phyloP scores from a whole-genome alignment of 2,797 vertebrate genomes.

The Sardinella longiceps region DNA sequence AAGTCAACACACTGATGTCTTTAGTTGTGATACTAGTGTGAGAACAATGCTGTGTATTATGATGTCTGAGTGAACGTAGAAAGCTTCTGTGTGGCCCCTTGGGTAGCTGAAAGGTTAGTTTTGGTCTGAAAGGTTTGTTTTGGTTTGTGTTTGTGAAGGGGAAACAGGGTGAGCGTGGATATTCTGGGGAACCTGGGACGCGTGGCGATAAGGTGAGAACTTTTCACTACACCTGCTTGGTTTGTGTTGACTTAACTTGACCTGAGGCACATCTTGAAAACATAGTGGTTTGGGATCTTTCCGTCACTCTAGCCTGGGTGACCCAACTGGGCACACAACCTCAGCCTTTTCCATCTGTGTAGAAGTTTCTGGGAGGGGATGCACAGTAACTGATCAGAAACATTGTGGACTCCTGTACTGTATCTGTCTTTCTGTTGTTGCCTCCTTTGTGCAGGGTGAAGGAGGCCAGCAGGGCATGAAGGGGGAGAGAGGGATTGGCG shows the following conservation, averaged over 20 bases:
- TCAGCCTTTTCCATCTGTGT: neutral
- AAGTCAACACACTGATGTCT: neutral
- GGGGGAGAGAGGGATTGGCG: slow-evolving; percentile 59
- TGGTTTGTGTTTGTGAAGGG: slow-evolving; percentile 53
- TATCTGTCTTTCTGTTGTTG: neutral
- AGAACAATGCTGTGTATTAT: neutral
- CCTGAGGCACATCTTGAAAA: neutral
- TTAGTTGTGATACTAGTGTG: neutral
- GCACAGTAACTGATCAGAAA: no score
- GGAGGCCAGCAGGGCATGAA: slow-evolving; percentile 55
- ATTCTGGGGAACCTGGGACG: slow-evolving; percentile 52
- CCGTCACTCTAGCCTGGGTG: no score
- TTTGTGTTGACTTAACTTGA: neutral
- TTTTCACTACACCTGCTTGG: neutral
- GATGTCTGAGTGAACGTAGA: neutral
- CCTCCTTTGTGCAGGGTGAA: slow-evolving; percentile 50
- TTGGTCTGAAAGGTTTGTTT: neutral
- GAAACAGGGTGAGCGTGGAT: slow-evolving; percentile 53
- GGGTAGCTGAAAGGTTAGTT: neutral
- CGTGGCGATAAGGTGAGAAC: slow-evolving; percentile 57
- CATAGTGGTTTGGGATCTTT: neutral
- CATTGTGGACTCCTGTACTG: no score
- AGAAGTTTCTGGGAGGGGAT: no score
- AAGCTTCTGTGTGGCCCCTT: neutral
- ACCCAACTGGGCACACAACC: no score